Evolutionary conservation across 1,140 invertebrate species (phyloP), one percentile per base, ranked within the genome.

Genomic region (Caerostris darwini): DNA sequence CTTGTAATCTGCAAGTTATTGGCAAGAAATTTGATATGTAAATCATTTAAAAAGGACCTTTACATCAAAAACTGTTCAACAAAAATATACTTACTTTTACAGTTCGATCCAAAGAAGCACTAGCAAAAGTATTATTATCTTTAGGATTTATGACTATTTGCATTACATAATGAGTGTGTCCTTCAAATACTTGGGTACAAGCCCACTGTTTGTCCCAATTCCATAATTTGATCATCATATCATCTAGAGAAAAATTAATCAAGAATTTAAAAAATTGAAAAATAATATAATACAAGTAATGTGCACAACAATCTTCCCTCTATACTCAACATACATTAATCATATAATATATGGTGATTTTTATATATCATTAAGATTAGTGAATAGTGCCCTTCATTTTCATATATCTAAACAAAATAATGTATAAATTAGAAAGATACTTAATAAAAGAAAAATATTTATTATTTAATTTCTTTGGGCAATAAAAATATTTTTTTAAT

Each of bases 111-210:
- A 99, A 96, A 50, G 99, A 99, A 54, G 99, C 99, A 95, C 98
- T 99, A 6, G 99, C 99, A 96, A 99, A 99, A n/a, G 99, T 99
- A 96, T 99, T 99, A 96, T 99, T 99, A 96, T 99, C 99, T 96
- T 99, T 99, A 0, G 99, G 99, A 96, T 99, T 99, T 95, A 99
- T 98, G 0, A 99, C 99, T 95, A 99, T 98, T 96, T 99, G 99
- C 99, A 99, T 99, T 0, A 99, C 99, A 96, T 99, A 99, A 96
- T 99, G 99, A 1, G 98, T 99, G 96, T 99, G 99, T 0, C 99
- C 99, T 95, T 99, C 99, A 96, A 99, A 99, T 2, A 99, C 98
- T 96, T 99, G 99, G 95, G 99, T 99, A 95, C 99, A 99, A 1
- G 98, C 97, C 99, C 99, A 99, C 95, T 98, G 97, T 95, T 99